A percentile compares a stretch with the other conserved stretches of the same genome.
phyloP scores from a whole-genome alignment of 2,888 invertebrate genomes.

The Ophioninae sp. region DNA sequence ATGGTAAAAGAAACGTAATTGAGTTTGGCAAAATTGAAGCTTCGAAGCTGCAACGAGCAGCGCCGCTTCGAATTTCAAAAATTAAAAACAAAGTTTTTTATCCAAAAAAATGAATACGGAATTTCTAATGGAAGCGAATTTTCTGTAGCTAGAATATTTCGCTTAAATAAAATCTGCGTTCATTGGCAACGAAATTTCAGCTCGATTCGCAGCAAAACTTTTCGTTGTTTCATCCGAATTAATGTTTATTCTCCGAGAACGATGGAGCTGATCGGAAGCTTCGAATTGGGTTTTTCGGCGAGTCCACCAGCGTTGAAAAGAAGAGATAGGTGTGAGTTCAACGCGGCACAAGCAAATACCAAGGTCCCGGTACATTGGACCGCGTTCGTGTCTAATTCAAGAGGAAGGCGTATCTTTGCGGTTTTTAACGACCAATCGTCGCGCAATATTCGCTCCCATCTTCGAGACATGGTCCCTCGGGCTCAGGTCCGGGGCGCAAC shows the following conservation, averaged over 20 bases:
- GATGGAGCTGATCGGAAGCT: background rate
- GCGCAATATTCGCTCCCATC: background rate
- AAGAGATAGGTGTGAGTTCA: background rate
- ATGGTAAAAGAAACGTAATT: background rate
- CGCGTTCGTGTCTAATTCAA: background rate
- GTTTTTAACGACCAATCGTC: background rate
- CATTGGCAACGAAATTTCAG: background rate
- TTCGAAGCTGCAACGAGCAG: background rate
- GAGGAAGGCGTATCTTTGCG: background rate
- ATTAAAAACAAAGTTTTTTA: background rate
- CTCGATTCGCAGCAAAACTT: background rate
- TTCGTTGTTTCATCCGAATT: background rate
- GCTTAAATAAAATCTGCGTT: background rate
- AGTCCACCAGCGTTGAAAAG: background rate
- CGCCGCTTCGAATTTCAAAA: background rate
- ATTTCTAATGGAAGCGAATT: background rate
- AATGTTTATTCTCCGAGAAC: background rate
- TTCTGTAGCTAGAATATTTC: background rate
- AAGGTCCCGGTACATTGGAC: background rate
- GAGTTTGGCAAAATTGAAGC: background rate
- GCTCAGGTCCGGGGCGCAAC: constrained; percentile 70
- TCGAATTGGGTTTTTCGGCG: background rate
- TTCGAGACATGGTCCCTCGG: constrained; percentile 24
- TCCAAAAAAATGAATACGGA: background rate
- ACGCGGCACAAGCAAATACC: background rate